phyloP scores from a whole-genome alignment of 2,797 vertebrate species.

The Anguilla obscura region DNA sequence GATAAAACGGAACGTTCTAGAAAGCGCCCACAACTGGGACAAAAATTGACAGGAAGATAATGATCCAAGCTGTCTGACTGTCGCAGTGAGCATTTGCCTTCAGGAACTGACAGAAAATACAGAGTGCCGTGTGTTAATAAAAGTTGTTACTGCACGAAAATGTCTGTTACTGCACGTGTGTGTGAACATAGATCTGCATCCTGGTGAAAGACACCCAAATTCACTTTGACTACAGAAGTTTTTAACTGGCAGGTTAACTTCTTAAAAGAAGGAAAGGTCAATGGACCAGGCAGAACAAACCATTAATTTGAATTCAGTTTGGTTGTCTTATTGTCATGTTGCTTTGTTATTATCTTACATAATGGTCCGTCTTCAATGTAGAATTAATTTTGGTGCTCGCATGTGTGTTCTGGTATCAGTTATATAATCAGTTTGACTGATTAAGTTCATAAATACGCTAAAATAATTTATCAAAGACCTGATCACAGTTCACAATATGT shows the following conservation, averaged over 20 bases:
- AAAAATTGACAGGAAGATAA: background rate
- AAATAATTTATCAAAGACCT: background rate
- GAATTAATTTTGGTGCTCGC: background rate
- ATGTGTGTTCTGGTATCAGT: no score
- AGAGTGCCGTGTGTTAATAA: background rate
- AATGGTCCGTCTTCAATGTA: background rate
- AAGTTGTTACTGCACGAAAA: background rate
- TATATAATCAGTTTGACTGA: no score
- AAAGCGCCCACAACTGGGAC: background rate
- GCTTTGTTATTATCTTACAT: no score
- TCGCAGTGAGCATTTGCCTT: background rate
- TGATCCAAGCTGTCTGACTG: background rate
- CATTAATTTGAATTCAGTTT: no score
- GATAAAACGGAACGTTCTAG: background rate
- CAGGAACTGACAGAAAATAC: background rate
- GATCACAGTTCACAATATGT: background rate
- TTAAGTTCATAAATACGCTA: background rate
- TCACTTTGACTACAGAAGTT: no score
- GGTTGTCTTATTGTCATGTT: no score
- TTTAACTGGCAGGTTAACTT: no score
- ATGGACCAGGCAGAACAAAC: no score
- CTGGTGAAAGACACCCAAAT: no score
- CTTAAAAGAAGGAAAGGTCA: no score
- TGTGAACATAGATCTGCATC: background rate
- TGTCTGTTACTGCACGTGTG: background rate